Evolutionary conservation across 2,113 vertebrate genomes (phyloP), one percentile per base, ranked within the genome.

Genomic region (Proterorhinus semilunaris): DNA sequence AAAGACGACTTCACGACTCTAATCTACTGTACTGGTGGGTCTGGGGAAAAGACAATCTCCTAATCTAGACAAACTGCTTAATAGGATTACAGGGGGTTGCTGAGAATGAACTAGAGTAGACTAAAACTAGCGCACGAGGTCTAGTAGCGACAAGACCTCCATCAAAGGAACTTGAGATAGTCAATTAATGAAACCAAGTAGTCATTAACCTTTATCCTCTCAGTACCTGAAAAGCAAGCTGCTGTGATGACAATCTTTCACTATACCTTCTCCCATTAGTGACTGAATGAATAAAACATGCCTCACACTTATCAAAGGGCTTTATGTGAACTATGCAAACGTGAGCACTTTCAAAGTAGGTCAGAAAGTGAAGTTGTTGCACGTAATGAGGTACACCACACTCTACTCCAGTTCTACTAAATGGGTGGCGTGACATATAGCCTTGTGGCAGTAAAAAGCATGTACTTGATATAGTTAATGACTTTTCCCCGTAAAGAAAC

Each of bases 11-110:
- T 12, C 57, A 53, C 16, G 17, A 1, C 21, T 17, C 46, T 57
- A 52, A 48, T 0, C 66, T 49, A 17, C 43, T 45, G 51, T 11
- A 64, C 36, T 43, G 50, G 21, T 17, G 46, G 68, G 55, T 58
- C 59, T 61, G 61, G 36, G 61, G 2, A 43, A 59, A 21, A 48
- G 50, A 44, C 66, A 70, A 83, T 85, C 47, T 76, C 62, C 71
- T 75, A 55, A 79, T 58, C 59, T 63, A 66, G 65, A 79, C 16
- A 72, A 77, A 69, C 53, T 55, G 62, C 44, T 13, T 80, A 71
- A 78, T 75, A 64, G 79, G 47, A 82, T 78, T 80, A 69, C 50
- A 59, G 27, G 51, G 55, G 45, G 58, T 59, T 68, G 55, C 66
- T 58, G 52, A 61, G 73, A 74, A 71, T 63, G 69, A 73, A 66